Percentiles rank a stretch among this genome's conserved stretches.
Conservation (phyloP, 2,888 invertebrate genomes). For the Chironomus tentans region DNA sequence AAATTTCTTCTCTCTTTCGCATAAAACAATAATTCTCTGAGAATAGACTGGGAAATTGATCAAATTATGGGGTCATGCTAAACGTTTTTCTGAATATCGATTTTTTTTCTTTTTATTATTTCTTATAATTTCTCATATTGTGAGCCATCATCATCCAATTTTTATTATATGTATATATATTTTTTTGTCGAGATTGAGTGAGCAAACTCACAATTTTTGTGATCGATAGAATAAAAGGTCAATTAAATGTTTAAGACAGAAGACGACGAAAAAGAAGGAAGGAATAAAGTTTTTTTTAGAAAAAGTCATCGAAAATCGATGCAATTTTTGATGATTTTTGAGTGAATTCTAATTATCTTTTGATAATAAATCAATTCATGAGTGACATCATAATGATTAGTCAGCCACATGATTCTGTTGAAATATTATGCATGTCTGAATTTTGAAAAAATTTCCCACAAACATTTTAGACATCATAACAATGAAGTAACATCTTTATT, state of each 20-base stretch:
- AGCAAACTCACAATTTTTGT: neutral
- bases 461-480: too few species aligned
- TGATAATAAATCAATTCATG: too few species aligned
- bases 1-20: neutral
- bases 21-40: neutral
- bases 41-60: constrained; percentile 24
- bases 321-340: too few species aligned
- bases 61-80: constrained; percentile 27
- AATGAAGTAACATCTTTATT: too few species aligned
- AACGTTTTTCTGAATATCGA: constrained; percentile 25
- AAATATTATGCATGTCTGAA: too few species aligned
- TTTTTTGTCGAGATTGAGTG: too few species aligned
- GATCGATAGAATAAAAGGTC: constrained; percentile 16
- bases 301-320: too few species aligned
- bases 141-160: neutral
- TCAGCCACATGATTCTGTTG: too few species aligned
- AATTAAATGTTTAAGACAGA: constrained; percentile 1
- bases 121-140: neutral
- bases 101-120: neutral
- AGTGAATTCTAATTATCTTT: too few species aligned
- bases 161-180: neutral
- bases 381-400: too few species aligned
- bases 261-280: neutral
- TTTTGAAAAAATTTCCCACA: too few species aligned
- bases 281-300: neutral